Conservation (phyloP, 2,797 vertebrate species). For the Otolemur crassicaudatus region DNA sequence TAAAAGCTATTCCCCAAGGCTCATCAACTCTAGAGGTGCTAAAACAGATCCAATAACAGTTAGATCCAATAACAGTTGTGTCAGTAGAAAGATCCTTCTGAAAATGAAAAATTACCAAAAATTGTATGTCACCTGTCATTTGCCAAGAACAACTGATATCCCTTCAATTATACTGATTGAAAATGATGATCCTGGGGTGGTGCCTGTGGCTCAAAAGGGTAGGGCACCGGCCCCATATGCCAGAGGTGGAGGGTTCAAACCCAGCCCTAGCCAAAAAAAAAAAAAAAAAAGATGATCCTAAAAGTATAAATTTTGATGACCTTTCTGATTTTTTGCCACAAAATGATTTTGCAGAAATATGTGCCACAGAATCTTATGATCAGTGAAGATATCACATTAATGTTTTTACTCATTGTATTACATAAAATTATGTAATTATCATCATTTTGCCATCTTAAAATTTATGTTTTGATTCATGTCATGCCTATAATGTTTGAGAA, state of each 20-base stretch:
- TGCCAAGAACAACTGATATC: background rate
- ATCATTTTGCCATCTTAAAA: background rate
- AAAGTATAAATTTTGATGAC: slow-evolving; percentile 21
- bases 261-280: too few relatives aligned
- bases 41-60: background rate
- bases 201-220: too few relatives aligned
- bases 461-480: background rate
- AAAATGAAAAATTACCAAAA: background rate
- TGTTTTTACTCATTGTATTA: background rate
- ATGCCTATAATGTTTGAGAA: background rate
- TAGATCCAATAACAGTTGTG: background rate
- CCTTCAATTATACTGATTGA: background rate
- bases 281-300: background rate
- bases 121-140: background rate
- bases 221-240: too few relatives aligned
- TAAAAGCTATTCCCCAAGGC: background rate
- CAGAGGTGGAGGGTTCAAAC: too few relatives aligned
- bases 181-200: background rate
- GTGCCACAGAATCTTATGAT: background rate
- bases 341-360: background rate
- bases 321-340: background rate
- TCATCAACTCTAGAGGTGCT: background rate
- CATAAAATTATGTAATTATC: background rate
- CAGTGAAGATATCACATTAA: background rate
- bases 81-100: background rate